Percentiles rank a stretch among this genome's conserved stretches.
These are phyloP conservation scores for Agelastica alni DNA, from an alignment of 2,888 invertebrate species.

Conservation along the genomic window DNA sequence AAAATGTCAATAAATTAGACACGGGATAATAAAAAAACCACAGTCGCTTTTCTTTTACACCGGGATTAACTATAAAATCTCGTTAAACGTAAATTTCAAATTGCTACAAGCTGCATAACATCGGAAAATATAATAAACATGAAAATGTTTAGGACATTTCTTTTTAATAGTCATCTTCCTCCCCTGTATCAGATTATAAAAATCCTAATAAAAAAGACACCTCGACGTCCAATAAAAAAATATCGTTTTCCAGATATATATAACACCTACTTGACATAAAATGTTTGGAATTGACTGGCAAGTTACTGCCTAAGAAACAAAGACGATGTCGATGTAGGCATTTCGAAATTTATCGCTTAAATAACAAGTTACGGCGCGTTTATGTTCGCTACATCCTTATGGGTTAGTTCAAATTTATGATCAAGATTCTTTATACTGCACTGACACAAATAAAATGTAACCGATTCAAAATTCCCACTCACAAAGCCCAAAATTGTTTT, in stretches of 20 bases:
- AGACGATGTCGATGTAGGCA: background rate
- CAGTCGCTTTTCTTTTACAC: conserved; percentile 42
- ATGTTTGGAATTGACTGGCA: conserved; percentile 33
- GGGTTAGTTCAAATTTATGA: too few species aligned
- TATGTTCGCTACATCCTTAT: too few species aligned
- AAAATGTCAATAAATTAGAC: conserved; percentile 39
- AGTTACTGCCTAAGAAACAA: conserved; percentile 7
- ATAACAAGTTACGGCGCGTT: conserved; percentile 1
- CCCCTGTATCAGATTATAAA: conserved; percentile 51
- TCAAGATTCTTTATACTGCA: too few species aligned
- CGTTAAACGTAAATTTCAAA: conserved; percentile 49
- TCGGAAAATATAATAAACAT: conserved; percentile 52
- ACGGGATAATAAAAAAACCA: conserved; percentile 35
- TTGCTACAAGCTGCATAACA: conserved; percentile 46
- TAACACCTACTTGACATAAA: conserved; percentile 49
- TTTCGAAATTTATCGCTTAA: background rate
- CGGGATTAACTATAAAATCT: conserved; percentile 49
- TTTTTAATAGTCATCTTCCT: conserved; percentile 50
- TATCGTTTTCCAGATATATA: conserved; percentile 41
- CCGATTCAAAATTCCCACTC: too few species aligned
- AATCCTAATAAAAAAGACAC: conserved; percentile 51
- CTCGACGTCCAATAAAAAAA: conserved; percentile 50
- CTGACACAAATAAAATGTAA: too few species aligned
- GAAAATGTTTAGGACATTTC: conserved; percentile 49
- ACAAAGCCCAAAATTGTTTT: too few species aligned